These are phyloP conservation scores for Diaphora mendica DNA, from an alignment of 2,888 invertebrate species.

Conservation along the genomic window DNA sequence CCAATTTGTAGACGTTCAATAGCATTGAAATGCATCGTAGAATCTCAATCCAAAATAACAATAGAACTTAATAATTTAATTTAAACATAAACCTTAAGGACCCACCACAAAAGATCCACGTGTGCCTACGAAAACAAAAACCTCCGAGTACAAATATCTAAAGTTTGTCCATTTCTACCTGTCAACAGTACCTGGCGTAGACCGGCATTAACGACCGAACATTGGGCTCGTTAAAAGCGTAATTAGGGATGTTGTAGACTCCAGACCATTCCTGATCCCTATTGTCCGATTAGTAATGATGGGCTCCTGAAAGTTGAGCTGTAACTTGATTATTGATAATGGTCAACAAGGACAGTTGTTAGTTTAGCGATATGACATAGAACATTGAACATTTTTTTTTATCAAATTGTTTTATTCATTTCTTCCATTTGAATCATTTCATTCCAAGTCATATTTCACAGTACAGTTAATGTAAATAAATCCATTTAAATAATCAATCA, in stretches of 20 bases:
- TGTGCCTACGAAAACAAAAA: slow-evolving; percentile 26
- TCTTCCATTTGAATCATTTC: no score
- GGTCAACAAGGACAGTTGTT: neutral
- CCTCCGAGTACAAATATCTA: slow-evolving; percentile 31
- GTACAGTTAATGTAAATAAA: no score
- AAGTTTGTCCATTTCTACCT: slow-evolving; percentile 46
- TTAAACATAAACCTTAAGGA: slow-evolving; percentile 36
- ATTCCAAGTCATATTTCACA: no score
- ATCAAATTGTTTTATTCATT: neutral
- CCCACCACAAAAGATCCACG: slow-evolving; percentile 27
- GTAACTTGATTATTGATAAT: slow-evolving; percentile 2
- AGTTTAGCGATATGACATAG: neutral
- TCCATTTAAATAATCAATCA: no score
- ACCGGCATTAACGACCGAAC: slow-evolving; percentile 35
- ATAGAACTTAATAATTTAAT: slow-evolving; percentile 1
- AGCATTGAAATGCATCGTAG: no score
- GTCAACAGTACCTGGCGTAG: slow-evolving; percentile 31
- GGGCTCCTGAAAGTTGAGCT: slow-evolving; percentile 3
- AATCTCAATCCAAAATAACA: neutral
- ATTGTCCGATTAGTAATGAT: slow-evolving; percentile 31
- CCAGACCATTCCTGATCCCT: slow-evolving; percentile 34
- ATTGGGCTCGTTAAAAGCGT: slow-evolving; percentile 41
- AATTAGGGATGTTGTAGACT: slow-evolving; percentile 40
- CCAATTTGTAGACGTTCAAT: no score
- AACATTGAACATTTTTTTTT: neutral